Percentiles rank a stretch among this genome's conserved stretches.
These are phyloP conservation scores for Itoplectis maculator DNA, from an alignment of 2,888 invertebrate genomes.

Conservation along the genomic window DNA sequence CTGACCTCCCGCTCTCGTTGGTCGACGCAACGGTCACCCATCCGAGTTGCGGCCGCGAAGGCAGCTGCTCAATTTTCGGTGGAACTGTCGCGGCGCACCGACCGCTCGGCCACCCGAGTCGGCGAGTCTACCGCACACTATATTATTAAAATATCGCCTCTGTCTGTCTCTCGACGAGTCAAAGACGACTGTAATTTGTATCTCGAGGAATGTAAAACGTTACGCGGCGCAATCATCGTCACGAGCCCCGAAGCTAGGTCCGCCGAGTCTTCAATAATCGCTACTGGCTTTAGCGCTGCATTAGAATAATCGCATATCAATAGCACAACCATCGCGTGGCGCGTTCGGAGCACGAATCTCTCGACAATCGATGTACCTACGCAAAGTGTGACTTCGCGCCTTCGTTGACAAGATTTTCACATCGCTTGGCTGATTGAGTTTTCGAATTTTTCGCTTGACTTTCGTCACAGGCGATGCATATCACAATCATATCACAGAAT, in stretches of 20 bases:
- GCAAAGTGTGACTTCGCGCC: no score
- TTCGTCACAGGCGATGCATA: conserved; percentile 22
- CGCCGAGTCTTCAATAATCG: background rate
- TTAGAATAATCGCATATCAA: background rate
- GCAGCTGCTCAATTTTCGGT: no score
- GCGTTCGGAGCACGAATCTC: background rate
- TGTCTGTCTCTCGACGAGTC: conserved; percentile 19
- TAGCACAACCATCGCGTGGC: conserved; percentile 6
- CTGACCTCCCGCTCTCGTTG: no score
- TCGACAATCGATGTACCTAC: background rate
- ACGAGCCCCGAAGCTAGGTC: background rate
- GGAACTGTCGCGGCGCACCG: background rate
- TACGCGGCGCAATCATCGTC: conserved; percentile 18
- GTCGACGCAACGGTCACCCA: no score
- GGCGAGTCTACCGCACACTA: conserved; percentile 24
- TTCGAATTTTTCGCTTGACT: background rate
- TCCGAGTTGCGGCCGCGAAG: no score
- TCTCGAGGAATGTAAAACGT: conserved; percentile 22
- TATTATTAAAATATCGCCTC: conserved; percentile 21
- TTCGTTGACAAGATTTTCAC: background rate
- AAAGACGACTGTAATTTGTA: conserved; percentile 20
- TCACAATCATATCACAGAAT: conserved; percentile 19
- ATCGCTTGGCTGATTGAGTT: background rate
- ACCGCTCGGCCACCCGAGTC: background rate
- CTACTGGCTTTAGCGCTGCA: background rate